phyloP scores from a whole-genome alignment of 1,140 invertebrate species.

The Stegodyphus mimosarum region DNA sequence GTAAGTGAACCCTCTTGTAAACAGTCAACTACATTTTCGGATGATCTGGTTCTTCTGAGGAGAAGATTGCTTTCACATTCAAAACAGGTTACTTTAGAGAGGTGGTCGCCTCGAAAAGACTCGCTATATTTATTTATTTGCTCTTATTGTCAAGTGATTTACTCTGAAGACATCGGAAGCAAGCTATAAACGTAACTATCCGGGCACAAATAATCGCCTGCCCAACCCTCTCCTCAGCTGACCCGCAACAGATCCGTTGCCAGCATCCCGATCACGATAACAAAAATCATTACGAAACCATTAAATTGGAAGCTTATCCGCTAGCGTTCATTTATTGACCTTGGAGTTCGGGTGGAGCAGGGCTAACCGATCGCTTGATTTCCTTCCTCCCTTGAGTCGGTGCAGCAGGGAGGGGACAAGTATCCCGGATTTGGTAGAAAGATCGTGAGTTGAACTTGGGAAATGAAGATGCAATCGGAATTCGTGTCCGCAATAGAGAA shows the following conservation, averaged over 20 bases:
- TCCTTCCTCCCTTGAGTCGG: neutral
- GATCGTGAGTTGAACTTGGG: constrained; percentile 42
- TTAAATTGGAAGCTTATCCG: constrained; percentile 1
- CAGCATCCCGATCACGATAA: neutral
- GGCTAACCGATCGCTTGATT: constrained; percentile 22
- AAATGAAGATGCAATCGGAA: constrained; percentile 56
- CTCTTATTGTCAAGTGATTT: too few relatives aligned
- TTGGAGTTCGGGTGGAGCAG: constrained; percentile 21
- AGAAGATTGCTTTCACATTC: too few relatives aligned
- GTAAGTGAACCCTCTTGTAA: too few relatives aligned
- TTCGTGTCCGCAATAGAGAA: constrained; percentile 34
- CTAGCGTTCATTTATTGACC: constrained; percentile 7
- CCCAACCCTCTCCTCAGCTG: too few relatives aligned
- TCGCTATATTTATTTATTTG: too few relatives aligned
- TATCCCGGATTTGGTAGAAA: constrained; percentile 52
- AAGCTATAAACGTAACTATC: too few relatives aligned
- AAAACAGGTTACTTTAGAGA: too few relatives aligned
- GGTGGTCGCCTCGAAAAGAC: too few relatives aligned
- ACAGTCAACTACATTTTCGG: too few relatives aligned
- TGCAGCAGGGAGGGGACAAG: neutral
- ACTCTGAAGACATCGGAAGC: too few relatives aligned
- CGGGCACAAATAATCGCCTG: too few relatives aligned
- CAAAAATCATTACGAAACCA: constrained; percentile 3
- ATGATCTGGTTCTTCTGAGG: too few relatives aligned
- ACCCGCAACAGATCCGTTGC: neutral